Conservation (phyloP, 2,797 vertebrate genomes). For the Otolemur crassicaudatus region DNA sequence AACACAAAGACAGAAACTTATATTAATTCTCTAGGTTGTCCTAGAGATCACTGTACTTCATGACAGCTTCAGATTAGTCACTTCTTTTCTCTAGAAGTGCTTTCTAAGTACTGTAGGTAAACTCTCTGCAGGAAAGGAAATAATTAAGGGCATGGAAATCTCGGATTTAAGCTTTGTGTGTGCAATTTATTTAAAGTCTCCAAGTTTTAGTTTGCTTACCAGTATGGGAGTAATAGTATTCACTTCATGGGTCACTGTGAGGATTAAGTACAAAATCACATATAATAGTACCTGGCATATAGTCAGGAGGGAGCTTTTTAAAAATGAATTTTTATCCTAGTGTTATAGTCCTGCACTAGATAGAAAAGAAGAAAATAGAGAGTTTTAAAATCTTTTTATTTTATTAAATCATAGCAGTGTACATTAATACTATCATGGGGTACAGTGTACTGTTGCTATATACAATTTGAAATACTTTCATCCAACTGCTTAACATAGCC, state of each 20-base stretch:
- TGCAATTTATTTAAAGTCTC: background rate
- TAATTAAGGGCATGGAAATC: background rate
- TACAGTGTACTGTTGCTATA: too few species aligned
- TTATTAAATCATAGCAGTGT: too few species aligned
- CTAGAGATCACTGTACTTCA: background rate
- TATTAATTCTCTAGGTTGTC: background rate
- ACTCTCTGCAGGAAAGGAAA: background rate
- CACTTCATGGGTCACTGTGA: background rate
- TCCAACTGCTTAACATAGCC: too few species aligned
- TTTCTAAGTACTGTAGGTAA: slow-evolving; percentile 13
- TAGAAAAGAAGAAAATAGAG: background rate
- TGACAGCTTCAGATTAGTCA: background rate
- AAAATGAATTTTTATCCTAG: background rate
- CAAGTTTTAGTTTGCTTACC: background rate
- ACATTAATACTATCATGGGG: too few species aligned
- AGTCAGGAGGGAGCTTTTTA: background rate
- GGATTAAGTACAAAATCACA: background rate
- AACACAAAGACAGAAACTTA: background rate
- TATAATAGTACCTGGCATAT: background rate
- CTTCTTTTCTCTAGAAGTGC: background rate
- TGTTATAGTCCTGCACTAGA: background rate
- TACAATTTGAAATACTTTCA: too few species aligned
- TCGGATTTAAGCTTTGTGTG: background rate
- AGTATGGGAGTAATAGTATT: background rate
- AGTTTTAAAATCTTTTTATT: background rate